These are phyloP conservation scores for Dasyurus viverrinus DNA, from an alignment of 2,113 vertebrate species.

Conservation along the genomic window DNA sequence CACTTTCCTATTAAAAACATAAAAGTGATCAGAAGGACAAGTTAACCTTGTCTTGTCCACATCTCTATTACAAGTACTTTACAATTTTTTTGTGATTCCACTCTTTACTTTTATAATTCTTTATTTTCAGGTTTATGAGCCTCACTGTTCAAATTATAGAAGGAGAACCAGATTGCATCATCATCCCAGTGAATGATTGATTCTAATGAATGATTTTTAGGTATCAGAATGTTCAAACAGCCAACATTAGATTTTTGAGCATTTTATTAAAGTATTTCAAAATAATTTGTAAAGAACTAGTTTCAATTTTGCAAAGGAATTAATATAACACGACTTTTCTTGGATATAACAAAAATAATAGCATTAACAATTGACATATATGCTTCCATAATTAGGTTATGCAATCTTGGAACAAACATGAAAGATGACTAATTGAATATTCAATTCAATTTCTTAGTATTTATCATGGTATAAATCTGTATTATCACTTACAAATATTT, in stretches of 20 bases:
- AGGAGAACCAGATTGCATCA: neutral
- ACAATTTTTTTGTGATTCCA: neutral
- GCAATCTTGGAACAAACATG: neutral
- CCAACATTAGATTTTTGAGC: neutral
- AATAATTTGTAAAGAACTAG: neutral
- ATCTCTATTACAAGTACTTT: neutral
- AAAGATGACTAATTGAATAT: neutral
- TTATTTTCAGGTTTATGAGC: neutral
- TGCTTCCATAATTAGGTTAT: neutral
- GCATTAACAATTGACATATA: neutral
- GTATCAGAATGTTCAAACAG: neutral
- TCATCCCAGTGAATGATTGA: neutral
- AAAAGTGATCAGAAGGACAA: neutral
- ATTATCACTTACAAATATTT: conserved; percentile 20
- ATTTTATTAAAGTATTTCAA: neutral
- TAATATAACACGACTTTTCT: neutral
- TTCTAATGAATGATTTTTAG: neutral
- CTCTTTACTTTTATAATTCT: neutral
- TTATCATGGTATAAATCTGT: neutral
- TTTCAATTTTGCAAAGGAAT: neutral
- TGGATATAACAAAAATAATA: neutral
- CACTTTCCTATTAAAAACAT: neutral
- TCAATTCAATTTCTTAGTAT: neutral
- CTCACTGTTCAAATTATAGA: neutral
- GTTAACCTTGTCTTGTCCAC: neutral